Percentiles rank a stretch among this genome's conserved stretches.
phyloP scores from a whole-genome alignment of 2,888 invertebrate genomes.

The Drosophila paramelanica region DNA sequence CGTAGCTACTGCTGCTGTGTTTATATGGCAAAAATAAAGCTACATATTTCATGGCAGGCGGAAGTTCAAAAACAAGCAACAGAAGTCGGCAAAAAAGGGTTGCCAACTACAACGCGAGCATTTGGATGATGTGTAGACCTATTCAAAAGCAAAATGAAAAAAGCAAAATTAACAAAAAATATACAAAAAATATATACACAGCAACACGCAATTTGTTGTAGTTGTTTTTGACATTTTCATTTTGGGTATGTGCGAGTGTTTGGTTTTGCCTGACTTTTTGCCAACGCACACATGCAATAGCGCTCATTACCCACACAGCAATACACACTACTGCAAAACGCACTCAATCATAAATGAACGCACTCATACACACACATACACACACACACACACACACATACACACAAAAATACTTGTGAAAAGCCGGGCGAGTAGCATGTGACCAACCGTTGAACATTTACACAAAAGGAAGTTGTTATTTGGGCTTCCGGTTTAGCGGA shows the following conservation, averaged over 20 bases:
- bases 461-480: conserved; percentile 81
- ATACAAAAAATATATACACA: conserved; percentile 24
- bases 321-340: conserved; percentile 42
- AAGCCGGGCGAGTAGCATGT: conserved; percentile 61
- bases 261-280: conserved; percentile 14
- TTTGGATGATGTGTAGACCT: conserved; percentile 49
- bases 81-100: conserved; percentile 65
- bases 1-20: conserved; percentile 22
- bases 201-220: conserved; percentile 70
- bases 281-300: conserved; percentile 28
- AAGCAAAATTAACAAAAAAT: conserved; percentile 7
- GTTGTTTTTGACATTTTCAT: conserved; percentile 68
- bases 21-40: conserved; percentile 53
- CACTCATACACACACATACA: conserved; percentile 33
- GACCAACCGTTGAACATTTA: conserved; percentile 69
- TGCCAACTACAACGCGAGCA: conserved; percentile 47
- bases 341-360: conserved; percentile 74
- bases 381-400: conserved; percentile 17
- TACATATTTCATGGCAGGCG: conserved; percentile 69
- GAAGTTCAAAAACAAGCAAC: conserved; percentile 56
- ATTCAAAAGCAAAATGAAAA: conserved; percentile 43
- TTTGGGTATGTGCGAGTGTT: conserved; percentile 19
- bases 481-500: conserved; percentile 77
- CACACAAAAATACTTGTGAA: conserved; percentile 32
- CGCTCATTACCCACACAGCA: conserved; percentile 62